Percentiles rank a stretch among this genome's conserved stretches.
Evolutionary conservation across 1,140 invertebrate species (phyloP).

Genomic region (Yoshiicerus persimilis): DNA sequence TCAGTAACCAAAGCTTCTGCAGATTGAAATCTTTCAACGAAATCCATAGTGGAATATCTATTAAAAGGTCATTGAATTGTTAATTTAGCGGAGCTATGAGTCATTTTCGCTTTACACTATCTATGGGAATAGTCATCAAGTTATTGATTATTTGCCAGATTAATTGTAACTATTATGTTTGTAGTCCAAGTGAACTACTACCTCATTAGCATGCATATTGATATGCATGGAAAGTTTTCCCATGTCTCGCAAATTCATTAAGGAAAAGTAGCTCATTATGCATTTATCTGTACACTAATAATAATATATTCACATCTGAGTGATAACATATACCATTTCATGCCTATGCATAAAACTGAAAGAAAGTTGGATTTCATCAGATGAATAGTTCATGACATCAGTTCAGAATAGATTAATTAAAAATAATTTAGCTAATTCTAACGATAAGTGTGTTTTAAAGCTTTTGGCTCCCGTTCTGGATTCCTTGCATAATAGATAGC

Average conservation of each 20-base stretch:
- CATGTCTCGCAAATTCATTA: neutral
- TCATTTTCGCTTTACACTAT: neutral
- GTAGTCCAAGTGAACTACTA: neutral
- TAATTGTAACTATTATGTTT: neutral
- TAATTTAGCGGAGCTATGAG: neutral
- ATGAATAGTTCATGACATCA: neutral
- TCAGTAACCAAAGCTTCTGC: neutral
- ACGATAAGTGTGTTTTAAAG: neutral
- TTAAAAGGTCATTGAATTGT: conserved; percentile 5
- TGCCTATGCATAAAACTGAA: neutral
- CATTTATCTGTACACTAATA: neutral
- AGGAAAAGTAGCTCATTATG: neutral
- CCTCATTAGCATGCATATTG: neutral
- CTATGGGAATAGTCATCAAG: neutral
- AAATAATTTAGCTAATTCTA: neutral
- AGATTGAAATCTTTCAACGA: neutral
- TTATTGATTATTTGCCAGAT: neutral
- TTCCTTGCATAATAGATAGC: too few relatives aligned
- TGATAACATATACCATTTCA: neutral
- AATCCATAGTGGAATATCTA: neutral
- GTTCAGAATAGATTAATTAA: neutral
- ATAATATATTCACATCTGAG: neutral
- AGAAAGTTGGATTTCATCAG: neutral
- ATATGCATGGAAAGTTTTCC: neutral
- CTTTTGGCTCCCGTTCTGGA: neutral